phyloP scores from a whole-genome alignment of 1,140 invertebrate species.

The Sitophilus oryzae region DNA sequence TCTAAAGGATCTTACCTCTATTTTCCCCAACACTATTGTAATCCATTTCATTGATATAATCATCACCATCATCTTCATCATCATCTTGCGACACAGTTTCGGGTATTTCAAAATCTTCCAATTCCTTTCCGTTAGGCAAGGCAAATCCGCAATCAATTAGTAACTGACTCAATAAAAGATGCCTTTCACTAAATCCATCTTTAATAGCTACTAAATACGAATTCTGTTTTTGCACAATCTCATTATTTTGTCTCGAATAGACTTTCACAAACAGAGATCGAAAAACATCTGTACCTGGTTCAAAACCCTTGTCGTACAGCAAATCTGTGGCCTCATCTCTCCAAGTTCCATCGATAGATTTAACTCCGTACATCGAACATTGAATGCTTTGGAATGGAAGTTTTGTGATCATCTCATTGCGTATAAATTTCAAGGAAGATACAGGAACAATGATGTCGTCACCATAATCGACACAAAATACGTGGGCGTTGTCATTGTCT shows the following conservation, averaged over 20 bases:
- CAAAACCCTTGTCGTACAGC: slow-evolving; percentile 30
- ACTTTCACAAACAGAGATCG: slow-evolving; percentile 26
- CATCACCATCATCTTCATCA: slow-evolving; percentile 13
- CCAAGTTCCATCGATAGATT: slow-evolving; percentile 27
- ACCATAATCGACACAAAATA: slow-evolving; percentile 33
- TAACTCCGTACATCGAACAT: slow-evolving; percentile 32
- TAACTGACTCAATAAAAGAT: slow-evolving; percentile 28
- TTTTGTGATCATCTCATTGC: slow-evolving; percentile 24
- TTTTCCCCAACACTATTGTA: too few species aligned
- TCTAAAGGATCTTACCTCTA: too few species aligned
- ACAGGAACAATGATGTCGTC: slow-evolving; percentile 20
- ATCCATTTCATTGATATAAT: neutral
- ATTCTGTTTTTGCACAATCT: slow-evolving; percentile 10
- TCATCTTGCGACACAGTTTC: neutral
- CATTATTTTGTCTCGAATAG: slow-evolving; percentile 9
- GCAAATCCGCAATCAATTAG: slow-evolving; percentile 36
- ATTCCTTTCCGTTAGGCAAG: slow-evolving; percentile 10
- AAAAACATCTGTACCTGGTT: slow-evolving; percentile 27
- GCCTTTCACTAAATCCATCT: slow-evolving; percentile 28
- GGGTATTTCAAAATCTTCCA: slow-evolving; percentile 31
- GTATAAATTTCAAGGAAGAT: slow-evolving; percentile 22
- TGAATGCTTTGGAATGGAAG: slow-evolving; percentile 35
- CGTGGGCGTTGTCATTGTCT: slow-evolving; percentile 16
- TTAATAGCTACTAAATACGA: slow-evolving; percentile 31
- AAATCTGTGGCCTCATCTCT: slow-evolving; percentile 28